These are phyloP conservation scores for Metaphire vulgaris DNA, from an alignment of 1,140 invertebrate genomes.

Conservation along the genomic window DNA sequence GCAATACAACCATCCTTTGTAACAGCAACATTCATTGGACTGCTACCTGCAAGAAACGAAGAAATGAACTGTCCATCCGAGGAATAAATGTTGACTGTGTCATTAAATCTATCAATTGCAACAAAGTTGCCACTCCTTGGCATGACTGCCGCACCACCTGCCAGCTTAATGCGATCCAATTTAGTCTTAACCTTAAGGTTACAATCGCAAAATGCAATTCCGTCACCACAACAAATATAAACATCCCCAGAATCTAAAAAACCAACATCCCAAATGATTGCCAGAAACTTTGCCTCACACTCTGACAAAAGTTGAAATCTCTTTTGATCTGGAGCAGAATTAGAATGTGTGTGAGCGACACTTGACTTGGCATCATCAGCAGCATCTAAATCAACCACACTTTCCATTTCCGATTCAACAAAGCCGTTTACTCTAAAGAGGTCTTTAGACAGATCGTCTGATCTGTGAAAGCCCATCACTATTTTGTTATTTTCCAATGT, in stretches of 20 bases:
- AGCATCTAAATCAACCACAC: not conserved
- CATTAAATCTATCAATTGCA: not conserved
- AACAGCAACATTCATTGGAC: not conserved
- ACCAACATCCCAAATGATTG: not conserved
- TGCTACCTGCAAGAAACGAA: not conserved
- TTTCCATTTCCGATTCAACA: not conserved
- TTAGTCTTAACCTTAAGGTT: not conserved
- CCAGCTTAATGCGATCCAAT: not conserved
- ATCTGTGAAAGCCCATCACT: not conserved
- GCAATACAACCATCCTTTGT: not conserved
- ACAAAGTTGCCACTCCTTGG: not conserved
- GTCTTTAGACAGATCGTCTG: not conserved
- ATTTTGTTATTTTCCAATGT: not conserved
- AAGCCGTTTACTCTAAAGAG: not conserved
- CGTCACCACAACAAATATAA: not conserved
- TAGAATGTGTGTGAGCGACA: not conserved
- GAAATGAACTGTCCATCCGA: not conserved
- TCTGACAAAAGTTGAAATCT: not conserved
- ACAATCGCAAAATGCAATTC: not conserved
- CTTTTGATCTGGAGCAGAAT: not conserved
- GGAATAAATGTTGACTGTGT: not conserved
- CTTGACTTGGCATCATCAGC: not conserved
- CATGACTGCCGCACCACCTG: not conserved
- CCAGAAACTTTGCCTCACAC: not conserved
- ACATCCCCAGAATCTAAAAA: not conserved